These are phyloP conservation scores for Corythornis madagascariensis DNA, from an alignment of 2,113 vertebrate species.

Conservation along the genomic window DNA sequence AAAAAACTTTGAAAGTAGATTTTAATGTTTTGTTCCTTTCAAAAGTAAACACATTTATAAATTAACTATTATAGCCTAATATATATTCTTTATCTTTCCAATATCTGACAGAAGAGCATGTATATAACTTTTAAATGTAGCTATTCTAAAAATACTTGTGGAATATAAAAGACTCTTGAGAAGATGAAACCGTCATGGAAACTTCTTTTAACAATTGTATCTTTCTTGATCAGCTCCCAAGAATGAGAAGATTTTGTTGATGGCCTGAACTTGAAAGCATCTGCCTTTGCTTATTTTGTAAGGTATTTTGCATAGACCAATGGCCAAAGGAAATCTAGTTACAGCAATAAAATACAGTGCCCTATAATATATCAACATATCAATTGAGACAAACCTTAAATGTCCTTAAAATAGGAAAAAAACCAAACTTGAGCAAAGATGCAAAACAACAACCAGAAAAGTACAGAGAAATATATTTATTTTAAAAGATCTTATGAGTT, in stretches of 20 bases:
- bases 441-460: neutral
- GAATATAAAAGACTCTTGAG: neutral
- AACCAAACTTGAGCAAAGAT: neutral
- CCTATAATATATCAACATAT: neutral
- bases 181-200: neutral
- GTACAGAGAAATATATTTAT: neutral
- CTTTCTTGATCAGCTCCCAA: neutral
- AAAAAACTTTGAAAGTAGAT: neutral
- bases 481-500: accelerated
- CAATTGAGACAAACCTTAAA: neutral
- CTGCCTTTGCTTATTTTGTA: neutral
- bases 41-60: neutral
- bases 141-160: neutral
- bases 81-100: neutral
- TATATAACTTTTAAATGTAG: neutral
- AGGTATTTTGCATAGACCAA: neutral
- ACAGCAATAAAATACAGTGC: neutral
- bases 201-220: neutral
- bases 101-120: neutral
- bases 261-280: neutral
- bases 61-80: neutral
- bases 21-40: too few relatives aligned
- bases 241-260: neutral
- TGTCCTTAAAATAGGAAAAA: neutral
- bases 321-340: neutral